Conservation (phyloP, 2,797 vertebrate species). For the Xiphophorus birchmanni region DNA sequence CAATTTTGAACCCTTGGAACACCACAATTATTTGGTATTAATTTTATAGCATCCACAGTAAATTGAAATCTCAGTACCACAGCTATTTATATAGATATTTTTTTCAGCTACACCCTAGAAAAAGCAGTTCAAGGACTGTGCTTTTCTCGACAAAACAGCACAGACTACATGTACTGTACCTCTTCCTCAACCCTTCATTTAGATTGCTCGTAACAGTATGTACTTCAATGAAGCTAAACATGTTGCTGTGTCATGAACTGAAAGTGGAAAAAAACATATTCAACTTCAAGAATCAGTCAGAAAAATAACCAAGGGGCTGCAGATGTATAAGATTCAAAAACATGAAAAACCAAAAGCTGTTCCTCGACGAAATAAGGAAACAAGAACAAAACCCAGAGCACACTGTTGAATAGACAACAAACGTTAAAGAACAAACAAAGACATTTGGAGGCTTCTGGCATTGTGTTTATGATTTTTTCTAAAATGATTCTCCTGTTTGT, state of each 20-base stretch:
- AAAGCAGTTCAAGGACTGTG: not conserved
- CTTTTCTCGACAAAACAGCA: not conserved
- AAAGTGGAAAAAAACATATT: not conserved
- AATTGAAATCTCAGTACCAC: not conserved
- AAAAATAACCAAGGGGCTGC: not conserved
- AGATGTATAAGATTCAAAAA: not conserved
- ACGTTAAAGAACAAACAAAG: not conserved
- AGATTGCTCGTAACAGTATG: not conserved
- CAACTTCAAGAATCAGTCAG: not conserved
- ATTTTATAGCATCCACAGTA: not conserved
- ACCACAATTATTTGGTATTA: not conserved
- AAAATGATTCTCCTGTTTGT: not conserved
- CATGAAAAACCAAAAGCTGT: not conserved
- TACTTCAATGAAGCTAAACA: not conserved
- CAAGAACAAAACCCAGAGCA: not conserved
- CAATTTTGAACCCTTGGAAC: not conserved
- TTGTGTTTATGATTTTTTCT: not conserved
- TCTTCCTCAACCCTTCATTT: not conserved
- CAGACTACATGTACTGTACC: not conserved
- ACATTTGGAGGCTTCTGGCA: not conserved
- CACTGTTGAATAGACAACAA: not conserved
- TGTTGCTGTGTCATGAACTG: not conserved
- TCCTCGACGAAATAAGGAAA: not conserved
- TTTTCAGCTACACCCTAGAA: not conserved
- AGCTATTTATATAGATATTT: not conserved